Conservation (phyloP, 2,797 vertebrate species). For the Choloepus didactylus region DNA sequence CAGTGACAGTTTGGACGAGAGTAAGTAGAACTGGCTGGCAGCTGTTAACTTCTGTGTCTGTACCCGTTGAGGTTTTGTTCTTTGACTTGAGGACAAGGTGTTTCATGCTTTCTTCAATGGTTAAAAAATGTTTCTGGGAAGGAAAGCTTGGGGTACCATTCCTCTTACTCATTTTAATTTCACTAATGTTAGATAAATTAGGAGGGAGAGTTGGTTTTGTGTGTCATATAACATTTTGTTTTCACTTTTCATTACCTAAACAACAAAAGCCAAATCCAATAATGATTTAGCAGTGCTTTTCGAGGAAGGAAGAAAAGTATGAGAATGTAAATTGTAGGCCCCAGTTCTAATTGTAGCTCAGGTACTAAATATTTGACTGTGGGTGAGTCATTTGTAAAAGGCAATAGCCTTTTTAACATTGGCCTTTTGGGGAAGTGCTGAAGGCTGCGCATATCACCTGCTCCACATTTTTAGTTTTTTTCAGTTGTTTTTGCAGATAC, state of each 20-base stretch:
- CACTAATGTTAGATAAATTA: conserved; percentile 25
- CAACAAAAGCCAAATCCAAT: conserved; percentile 60
- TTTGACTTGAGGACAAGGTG: conserved; percentile 80
- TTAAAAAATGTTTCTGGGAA: conserved; percentile 65
- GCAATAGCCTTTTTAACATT: conserved; percentile 46
- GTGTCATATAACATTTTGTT: conserved; percentile 50
- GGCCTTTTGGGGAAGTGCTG: conserved; percentile 7
- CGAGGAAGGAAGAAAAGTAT: conserved; percentile 56
- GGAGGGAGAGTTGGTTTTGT: conserved; percentile 53
- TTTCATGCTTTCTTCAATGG: conserved; percentile 73
- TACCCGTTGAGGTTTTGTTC: conserved; percentile 83
- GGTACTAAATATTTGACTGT: conserved; percentile 65
- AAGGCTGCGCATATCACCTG: conserved; percentile 58
- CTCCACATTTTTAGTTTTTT: conserved; percentile 57
- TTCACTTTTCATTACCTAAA: conserved; percentile 58
- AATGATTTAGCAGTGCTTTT: conserved; percentile 61
- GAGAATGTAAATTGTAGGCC: conserved; percentile 54
- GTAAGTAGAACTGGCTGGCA: conserved; percentile 90
- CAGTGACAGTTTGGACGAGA: conserved; percentile 99
- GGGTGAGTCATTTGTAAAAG: conserved; percentile 66
- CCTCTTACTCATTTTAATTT: conserved; percentile 71
- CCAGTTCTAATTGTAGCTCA: conserved; percentile 55
- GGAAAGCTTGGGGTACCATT: conserved; percentile 33
- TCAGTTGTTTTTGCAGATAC: conserved; percentile 54
- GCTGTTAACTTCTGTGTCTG: conserved; percentile 78